Percentiles rank a stretch among this genome's conserved stretches.
phyloP scores from a whole-genome alignment of 2,113 vertebrate species.

The Nettapus auritus region DNA sequence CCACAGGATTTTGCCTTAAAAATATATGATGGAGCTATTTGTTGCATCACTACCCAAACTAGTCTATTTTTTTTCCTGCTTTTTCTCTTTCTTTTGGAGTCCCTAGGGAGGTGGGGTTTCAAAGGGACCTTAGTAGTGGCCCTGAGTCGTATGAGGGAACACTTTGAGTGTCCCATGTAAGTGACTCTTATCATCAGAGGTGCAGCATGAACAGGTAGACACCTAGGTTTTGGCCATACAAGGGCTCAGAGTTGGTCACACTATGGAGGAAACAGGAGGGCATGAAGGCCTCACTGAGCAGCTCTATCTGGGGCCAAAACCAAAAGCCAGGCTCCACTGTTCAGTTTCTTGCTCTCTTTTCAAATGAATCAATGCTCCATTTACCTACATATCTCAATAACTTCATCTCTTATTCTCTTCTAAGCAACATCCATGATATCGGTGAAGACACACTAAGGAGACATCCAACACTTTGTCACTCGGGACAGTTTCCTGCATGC shows the following conservation, averaged over 20 bases:
- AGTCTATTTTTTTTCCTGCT: background rate
- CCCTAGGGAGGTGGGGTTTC: background rate
- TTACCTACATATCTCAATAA: background rate
- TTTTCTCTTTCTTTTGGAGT: background rate
- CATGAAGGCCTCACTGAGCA: background rate
- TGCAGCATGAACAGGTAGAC: background rate
- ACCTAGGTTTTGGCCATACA: background rate
- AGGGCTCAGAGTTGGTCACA: background rate
- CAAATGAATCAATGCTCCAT: background rate
- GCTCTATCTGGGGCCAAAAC: background rate
- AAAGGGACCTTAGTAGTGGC: fast-evolving
- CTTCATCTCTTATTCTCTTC: background rate
- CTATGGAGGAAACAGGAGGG: background rate
- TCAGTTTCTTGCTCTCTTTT: background rate
- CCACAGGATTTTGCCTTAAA: background rate
- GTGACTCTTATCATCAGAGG: background rate
- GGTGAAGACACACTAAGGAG: background rate
- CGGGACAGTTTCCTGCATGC: background rate
- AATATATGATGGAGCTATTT: background rate
- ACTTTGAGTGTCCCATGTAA: background rate
- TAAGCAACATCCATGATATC: background rate
- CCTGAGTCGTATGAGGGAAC: background rate
- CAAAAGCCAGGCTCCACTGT: background rate
- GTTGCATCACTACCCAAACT: background rate
- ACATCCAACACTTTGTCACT: background rate